Conservation (phyloP, 2,888 invertebrate species). For the Drosophila putrida region DNA sequence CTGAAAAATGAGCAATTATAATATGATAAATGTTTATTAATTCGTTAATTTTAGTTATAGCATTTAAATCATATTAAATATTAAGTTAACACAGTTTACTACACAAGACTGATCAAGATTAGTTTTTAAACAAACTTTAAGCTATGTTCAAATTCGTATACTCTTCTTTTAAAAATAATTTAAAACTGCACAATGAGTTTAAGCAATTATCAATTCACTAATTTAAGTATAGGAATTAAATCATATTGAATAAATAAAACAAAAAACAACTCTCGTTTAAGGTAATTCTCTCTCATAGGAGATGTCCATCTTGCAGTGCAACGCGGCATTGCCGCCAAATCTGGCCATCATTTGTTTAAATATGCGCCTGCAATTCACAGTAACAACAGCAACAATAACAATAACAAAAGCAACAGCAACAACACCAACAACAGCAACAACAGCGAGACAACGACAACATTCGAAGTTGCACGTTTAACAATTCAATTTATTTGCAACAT, state of each 20-base stretch:
- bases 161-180: too few relatives aligned
- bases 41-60: too few relatives aligned
- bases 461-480: conserved; percentile 84
- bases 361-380: conserved; percentile 82
- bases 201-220: too few relatives aligned
- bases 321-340: conserved; percentile 67
- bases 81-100: too few relatives aligned
- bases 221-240: too few relatives aligned
- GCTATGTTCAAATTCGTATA: too few relatives aligned
- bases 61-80: too few relatives aligned
- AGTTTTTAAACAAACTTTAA: too few relatives aligned
- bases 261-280: conserved; percentile 19
- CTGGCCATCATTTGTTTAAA: conserved; percentile 85
- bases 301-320: conserved; percentile 66
- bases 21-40: too few relatives aligned
- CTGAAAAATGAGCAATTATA: too few relatives aligned
- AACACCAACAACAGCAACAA: conserved; percentile 43
- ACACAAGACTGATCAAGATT: too few relatives aligned
- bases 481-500: conserved; percentile 85
- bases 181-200: too few relatives aligned
- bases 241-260: neutral
- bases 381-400: conserved; percentile 46
- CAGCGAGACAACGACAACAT: conserved; percentile 65
- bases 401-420: conserved; percentile 44
- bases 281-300: conserved; percentile 26